Conservation (phyloP, 2,113 vertebrate species). For the Brachirus orientalis region DNA sequence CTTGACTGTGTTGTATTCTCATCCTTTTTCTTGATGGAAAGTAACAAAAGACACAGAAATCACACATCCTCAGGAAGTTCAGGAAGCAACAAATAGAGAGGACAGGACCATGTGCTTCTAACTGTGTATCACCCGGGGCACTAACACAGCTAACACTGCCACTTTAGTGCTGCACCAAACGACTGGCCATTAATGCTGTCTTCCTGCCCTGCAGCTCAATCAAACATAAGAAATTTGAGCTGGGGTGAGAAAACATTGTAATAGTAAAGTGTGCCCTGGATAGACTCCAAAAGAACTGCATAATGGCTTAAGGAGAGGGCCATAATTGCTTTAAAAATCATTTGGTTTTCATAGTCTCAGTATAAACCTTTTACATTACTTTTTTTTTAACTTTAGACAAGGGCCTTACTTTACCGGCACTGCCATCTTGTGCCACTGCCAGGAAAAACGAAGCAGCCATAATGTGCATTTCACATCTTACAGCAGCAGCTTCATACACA, state of each 20-base stretch:
- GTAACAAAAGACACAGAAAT: too few relatives aligned
- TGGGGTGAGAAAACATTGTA: conserved; percentile 30
- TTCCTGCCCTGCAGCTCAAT: conserved; percentile 39
- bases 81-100: conserved; percentile 14
- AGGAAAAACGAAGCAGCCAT: too few relatives aligned
- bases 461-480: too few relatives aligned
- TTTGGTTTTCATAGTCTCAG: too few relatives aligned
- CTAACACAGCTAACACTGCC: conserved; percentile 12
- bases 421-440: too few relatives aligned
- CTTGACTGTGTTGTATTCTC: conserved; percentile 14
- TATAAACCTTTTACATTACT: too few relatives aligned
- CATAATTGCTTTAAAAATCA: too few relatives aligned
- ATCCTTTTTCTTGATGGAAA: conserved; percentile 14
- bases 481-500: too few relatives aligned
- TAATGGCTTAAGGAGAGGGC: too few relatives aligned
- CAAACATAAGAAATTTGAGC: conserved; percentile 35
- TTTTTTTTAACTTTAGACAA: too few relatives aligned
- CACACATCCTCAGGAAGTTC: conserved; percentile 5
- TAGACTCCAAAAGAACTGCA: conserved; percentile 2
- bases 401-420: too few relatives aligned
- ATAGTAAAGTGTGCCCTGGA: conserved; percentile 18
- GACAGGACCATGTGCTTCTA: conserved; percentile 27
- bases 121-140: conserved; percentile 35
- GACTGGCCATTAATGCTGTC: conserved; percentile 55
- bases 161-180: conserved; percentile 57